Conservation (phyloP, 2,888 invertebrate genomes). For the Flexamia atlantica region DNA sequence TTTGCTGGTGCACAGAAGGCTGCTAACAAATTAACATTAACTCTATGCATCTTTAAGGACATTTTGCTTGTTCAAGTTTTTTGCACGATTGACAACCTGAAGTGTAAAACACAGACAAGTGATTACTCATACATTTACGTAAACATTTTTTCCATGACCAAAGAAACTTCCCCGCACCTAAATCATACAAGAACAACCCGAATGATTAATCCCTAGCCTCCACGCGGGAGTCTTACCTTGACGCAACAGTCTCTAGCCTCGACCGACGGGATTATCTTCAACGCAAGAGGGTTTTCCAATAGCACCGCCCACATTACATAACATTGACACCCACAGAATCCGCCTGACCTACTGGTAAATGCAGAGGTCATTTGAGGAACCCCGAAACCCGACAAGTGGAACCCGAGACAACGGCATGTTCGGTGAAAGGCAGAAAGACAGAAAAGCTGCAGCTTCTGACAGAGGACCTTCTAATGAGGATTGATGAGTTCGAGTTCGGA, state of each 20-base stretch:
- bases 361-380: not conserved
- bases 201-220: not conserved
- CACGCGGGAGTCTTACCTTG: not conserved
- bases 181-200: too few relatives aligned
- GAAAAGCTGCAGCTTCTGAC: not conserved
- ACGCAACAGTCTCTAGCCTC: not conserved
- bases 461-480: conserved; percentile 37
- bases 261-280: conserved; percentile 2
- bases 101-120: too few relatives aligned
- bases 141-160: too few relatives aligned
- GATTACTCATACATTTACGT: too few relatives aligned
- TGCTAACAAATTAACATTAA: too few relatives aligned
- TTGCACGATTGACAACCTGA: too few relatives aligned
- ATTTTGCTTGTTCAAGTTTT: too few relatives aligned
- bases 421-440: conserved; percentile 14
- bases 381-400: not conserved
- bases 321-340: not conserved
- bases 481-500: conserved; percentile 8
- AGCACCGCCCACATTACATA: conserved; percentile 5
- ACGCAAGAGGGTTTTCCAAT: conserved; percentile 29
- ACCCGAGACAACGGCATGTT: not conserved
- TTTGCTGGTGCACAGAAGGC: too few relatives aligned
- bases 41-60: too few relatives aligned
- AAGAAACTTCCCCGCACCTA: too few relatives aligned
- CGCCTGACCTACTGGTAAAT: not conserved